Percentiles rank a stretch among this genome's conserved stretches.
Evolutionary conservation across 2,797 vertebrate genomes (phyloP).

Genomic region (Aselliscus stoliczkanus): DNA sequence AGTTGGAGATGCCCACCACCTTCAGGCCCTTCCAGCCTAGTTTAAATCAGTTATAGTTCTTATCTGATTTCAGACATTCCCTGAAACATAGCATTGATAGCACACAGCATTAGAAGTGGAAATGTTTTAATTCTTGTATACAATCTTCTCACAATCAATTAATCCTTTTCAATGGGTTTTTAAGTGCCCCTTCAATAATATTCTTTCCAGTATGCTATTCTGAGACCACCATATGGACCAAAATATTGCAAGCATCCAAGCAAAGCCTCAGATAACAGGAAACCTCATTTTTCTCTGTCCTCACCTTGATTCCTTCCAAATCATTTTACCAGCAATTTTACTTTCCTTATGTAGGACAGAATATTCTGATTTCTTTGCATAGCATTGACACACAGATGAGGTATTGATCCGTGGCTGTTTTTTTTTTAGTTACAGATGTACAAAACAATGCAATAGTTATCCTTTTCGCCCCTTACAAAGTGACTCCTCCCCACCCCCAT

Average conservation of each 20-base stretch:
- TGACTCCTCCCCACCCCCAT: no score
- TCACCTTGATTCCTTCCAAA: not conserved
- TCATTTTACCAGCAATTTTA: not conserved
- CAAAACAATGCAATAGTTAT: no score
- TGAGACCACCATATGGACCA: slow-evolving; percentile 14
- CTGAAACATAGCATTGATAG: not conserved
- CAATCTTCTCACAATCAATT: not conserved
- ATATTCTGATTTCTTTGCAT: not conserved
- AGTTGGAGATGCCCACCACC: not conserved
- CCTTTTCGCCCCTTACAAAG: no score
- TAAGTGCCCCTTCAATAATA: not conserved
- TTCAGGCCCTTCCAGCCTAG: no score
- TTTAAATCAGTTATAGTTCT: not conserved
- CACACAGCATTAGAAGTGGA: not conserved
- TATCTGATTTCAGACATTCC: not conserved
- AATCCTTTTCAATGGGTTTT: not conserved
- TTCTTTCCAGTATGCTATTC: slow-evolving; percentile 22
- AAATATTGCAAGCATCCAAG: slow-evolving; percentile 31
- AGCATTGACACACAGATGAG: not conserved
- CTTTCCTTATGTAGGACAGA: not conserved
- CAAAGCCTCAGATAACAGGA: slow-evolving; percentile 6
- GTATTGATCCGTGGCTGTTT: not conserved
- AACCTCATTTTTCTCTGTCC: not conserved
- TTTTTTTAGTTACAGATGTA: no score
- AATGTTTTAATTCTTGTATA: not conserved